Conservation (phyloP, 2,888 invertebrate genomes). For the Ametastegia equiseti region DNA sequence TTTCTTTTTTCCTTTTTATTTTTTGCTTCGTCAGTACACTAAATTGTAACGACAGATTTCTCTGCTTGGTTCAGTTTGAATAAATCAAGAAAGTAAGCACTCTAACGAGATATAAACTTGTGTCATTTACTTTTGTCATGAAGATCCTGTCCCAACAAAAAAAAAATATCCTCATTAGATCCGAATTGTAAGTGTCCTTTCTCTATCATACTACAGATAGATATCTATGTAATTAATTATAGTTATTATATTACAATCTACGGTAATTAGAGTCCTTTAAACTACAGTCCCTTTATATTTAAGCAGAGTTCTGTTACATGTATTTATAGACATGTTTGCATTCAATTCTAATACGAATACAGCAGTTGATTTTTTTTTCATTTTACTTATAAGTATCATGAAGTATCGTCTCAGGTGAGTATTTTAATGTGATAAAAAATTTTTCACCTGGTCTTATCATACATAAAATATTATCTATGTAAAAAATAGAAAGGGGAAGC, state of each 20-base stretch:
- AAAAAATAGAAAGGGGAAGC: not conserved
- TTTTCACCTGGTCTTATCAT: slow-evolving; percentile 7
- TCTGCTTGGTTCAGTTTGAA: slow-evolving; percentile 45
- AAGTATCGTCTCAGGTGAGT: not conserved
- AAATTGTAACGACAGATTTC: slow-evolving; percentile 42
- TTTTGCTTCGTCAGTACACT: slow-evolving; percentile 39
- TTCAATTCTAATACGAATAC: slow-evolving; percentile 17
- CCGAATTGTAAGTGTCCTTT: slow-evolving; percentile 14
- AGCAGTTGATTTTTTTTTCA: not conserved
- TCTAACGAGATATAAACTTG: slow-evolving; percentile 3
- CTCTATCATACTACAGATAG: slow-evolving; percentile 14
- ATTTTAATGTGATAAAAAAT: not conserved
- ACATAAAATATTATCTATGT: not conserved
- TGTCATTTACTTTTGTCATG: slow-evolving; percentile 39
- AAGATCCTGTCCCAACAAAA: slow-evolving; percentile 40
- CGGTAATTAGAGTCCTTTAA: slow-evolving; percentile 30
- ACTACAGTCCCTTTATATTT: slow-evolving; percentile 41
- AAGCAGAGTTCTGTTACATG: not conserved
- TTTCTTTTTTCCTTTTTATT: too few relatives aligned
- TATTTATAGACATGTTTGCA: slow-evolving; percentile 27
- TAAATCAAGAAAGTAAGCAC: slow-evolving; percentile 41
- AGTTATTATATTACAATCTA: slow-evolving; percentile 44
- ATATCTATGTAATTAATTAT: slow-evolving; percentile 14
- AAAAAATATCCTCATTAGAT: slow-evolving; percentile 21
- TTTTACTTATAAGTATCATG: not conserved